Conservation (phyloP, 2,797 vertebrate genomes). For the Fundulus diaphanus region DNA sequence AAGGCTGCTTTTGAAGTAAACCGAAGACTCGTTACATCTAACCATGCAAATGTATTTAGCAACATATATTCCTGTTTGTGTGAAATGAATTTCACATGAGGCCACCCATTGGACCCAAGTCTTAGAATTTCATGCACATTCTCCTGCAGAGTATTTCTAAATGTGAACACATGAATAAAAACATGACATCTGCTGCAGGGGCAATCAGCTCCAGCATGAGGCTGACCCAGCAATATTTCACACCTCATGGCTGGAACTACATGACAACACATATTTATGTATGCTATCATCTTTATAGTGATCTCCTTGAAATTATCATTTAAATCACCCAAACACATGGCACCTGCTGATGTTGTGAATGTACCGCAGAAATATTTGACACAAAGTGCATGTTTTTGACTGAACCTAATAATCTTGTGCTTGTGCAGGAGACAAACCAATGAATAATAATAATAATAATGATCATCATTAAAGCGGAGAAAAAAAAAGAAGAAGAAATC, state of each 20-base stretch:
- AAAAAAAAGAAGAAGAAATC: not conserved
- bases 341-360: slow-evolving; percentile 45
- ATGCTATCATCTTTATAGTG: slow-evolving; percentile 56
- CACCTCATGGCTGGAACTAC: slow-evolving; percentile 58
- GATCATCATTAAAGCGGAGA: not conserved
- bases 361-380: slow-evolving; percentile 60
- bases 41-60: slow-evolving; percentile 10
- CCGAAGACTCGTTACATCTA: slow-evolving; percentile 18
- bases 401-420: slow-evolving; percentile 14
- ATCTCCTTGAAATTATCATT: slow-evolving; percentile 75
- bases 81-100: slow-evolving; percentile 50
- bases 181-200: slow-evolving; percentile 47
- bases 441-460: slow-evolving; percentile 4
- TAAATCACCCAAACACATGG: slow-evolving; percentile 64
- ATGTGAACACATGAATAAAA: slow-evolving; percentile 68
- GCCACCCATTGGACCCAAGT: slow-evolving; percentile 30
- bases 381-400: slow-evolving; percentile 42
- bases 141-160: slow-evolving; percentile 33
- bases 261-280: slow-evolving; percentile 59
- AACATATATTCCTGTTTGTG: slow-evolving; percentile 43
- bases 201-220: slow-evolving; percentile 61
- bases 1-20: slow-evolving; percentile 19
- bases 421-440: slow-evolving; percentile 4
- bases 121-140: slow-evolving; percentile 44
- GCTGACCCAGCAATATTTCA: slow-evolving; percentile 74